A percentile compares a stretch with the other conserved stretches of the same genome.
phyloP scores from a whole-genome alignment of 2,797 vertebrate genomes.

The Ptychadena robeensis region DNA sequence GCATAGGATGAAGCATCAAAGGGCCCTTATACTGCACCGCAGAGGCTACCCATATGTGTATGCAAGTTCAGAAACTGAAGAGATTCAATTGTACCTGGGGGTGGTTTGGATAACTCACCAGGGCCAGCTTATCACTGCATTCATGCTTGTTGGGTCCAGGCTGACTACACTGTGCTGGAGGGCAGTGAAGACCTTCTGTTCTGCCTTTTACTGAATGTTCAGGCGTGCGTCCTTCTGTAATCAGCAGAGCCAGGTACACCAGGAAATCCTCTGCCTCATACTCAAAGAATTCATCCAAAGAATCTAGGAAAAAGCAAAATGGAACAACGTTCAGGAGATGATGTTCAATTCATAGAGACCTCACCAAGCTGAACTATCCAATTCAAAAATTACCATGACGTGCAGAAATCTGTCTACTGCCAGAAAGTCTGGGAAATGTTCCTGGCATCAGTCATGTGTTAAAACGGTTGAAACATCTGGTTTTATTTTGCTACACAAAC shows the following conservation, averaged over 20 bases:
- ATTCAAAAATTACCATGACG: conserved; percentile 1
- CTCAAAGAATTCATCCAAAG: conserved; percentile 94
- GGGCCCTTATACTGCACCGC: too few species aligned
- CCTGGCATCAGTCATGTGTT: conserved; percentile 3
- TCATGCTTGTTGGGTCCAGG: conserved; percentile 88
- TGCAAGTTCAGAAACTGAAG: too few species aligned
- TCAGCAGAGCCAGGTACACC: conserved; percentile 92
- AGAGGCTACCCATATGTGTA: too few species aligned
- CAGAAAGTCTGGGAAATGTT: conserved; percentile 25
- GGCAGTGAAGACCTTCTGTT: conserved; percentile 95
- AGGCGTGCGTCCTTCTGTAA: conserved; percentile 95
- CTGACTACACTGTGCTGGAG: conserved; percentile 90
- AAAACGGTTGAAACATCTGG: conserved; percentile 13
- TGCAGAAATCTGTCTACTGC: not conserved
- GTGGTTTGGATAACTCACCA: conserved; percentile 75
- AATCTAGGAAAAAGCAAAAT: conserved; percentile 76
- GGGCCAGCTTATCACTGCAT: conserved; percentile 92
- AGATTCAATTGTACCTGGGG: not conserved
- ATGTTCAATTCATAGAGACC: not conserved
- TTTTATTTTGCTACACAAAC: conserved; percentile 19
- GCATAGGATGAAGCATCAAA: too few species aligned
- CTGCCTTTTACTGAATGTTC: conserved; percentile 95
- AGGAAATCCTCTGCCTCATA: conserved; percentile 97
- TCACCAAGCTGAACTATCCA: conserved; percentile 16
- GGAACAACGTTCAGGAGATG: conserved; percentile 2